phyloP scores from a whole-genome alignment of 2,888 invertebrate genomes.

The Siphlonurus alternatus region DNA sequence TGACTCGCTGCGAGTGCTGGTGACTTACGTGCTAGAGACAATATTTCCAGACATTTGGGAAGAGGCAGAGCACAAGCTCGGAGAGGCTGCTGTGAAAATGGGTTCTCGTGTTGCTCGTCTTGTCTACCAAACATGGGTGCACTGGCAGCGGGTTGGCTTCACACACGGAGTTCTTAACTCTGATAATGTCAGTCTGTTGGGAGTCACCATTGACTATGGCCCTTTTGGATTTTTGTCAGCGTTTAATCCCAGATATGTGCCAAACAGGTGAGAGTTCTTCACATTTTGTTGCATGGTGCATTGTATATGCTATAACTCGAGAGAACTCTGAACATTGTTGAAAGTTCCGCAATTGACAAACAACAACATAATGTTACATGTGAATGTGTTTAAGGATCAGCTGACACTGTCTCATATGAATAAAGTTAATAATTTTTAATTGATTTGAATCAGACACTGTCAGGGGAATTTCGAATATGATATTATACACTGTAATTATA shows the following conservation, averaged over 20 bases:
- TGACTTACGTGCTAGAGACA: not conserved
- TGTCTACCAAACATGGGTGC: slow-evolving; percentile 41
- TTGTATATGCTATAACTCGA: no score
- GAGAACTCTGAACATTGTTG: no score
- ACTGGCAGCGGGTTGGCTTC: slow-evolving; percentile 46
- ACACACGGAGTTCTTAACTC: slow-evolving; percentile 46
- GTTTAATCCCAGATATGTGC: slow-evolving; percentile 41
- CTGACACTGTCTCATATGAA: no score
- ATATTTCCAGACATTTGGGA: not conserved
- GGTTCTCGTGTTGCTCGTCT: slow-evolving; percentile 33
- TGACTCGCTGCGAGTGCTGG: not conserved
- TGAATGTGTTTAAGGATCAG: no score
- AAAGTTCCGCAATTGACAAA: no score
- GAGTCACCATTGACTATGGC: slow-evolving; percentile 46
- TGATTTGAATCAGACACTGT: no score
- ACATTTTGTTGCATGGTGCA: no score
- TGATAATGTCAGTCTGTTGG: slow-evolving; percentile 45
- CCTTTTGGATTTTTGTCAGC: slow-evolving; percentile 49
- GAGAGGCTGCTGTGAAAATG: slow-evolving; percentile 24
- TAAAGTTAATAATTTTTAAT: no score
- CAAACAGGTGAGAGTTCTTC: slow-evolving; percentile 42
- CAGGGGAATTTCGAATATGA: no score
- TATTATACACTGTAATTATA: no score
- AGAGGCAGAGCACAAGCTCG: slow-evolving; percentile 30
- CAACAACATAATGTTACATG: no score